These are phyloP conservation scores for Synergus umbraculus DNA, from an alignment of 2,888 invertebrate species.

Conservation along the genomic window DNA sequence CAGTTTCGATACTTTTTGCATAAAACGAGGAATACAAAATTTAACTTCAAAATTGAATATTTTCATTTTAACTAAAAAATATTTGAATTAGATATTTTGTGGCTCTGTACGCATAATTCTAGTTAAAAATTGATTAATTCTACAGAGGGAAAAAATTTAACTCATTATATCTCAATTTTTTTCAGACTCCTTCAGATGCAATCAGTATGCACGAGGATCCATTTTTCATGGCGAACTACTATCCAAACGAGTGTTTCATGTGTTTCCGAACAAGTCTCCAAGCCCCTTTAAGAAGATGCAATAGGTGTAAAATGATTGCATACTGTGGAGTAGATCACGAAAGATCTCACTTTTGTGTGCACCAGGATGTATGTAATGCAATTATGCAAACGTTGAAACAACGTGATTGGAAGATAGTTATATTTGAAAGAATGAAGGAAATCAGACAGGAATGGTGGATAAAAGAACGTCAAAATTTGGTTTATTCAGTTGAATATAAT, in stretches of 20 bases:
- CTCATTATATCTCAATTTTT: background rate
- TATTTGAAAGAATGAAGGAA: background rate
- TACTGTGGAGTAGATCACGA: conserved; percentile 71
- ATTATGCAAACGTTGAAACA: background rate
- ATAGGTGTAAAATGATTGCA: conserved; percentile 67
- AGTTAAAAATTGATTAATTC: no score
- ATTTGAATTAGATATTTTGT: no score
- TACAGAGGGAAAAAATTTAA: no score
- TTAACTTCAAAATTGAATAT: no score
- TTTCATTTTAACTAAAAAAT: no score
- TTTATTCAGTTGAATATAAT: conserved; percentile 16
- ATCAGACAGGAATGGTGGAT: background rate
- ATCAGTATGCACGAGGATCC: background rate
- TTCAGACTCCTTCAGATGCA: background rate
- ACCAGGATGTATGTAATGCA: conserved; percentile 65
- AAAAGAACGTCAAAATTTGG: background rate
- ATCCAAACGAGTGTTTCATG: background rate
- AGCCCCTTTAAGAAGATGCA: conserved; percentile 64
- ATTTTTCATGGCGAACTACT: background rate
- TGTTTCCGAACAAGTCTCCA: background rate
- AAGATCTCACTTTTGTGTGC: conserved; percentile 65
- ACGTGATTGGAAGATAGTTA: background rate
- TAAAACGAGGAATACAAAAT: no score
- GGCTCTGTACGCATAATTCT: no score
- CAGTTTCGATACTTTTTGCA: no score